phyloP scores from a whole-genome alignment of 2,888 invertebrate genomes.

The Magallana nippona region DNA sequence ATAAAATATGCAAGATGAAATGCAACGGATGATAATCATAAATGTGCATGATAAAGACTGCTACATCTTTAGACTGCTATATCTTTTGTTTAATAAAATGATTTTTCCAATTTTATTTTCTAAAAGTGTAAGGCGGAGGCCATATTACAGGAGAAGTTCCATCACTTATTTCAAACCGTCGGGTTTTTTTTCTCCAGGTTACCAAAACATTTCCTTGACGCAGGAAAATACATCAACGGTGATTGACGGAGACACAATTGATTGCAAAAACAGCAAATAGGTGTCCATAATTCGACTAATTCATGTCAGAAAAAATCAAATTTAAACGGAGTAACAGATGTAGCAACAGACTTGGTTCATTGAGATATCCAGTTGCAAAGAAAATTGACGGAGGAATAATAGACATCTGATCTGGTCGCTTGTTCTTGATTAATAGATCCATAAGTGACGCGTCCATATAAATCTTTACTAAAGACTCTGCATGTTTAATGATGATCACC shows the following conservation, averaged over 20 bases:
- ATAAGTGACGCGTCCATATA: not conserved
- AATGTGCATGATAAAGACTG: too few species aligned
- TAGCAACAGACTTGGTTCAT: not conserved
- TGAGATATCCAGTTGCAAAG: conserved; percentile 18
- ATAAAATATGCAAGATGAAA: too few species aligned
- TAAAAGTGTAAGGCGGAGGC: too few species aligned
- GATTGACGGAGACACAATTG: conserved; percentile 5
- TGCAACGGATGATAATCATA: too few species aligned
- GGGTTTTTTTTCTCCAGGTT: too few species aligned
- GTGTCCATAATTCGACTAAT: conserved; percentile 6
- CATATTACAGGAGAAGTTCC: too few species aligned
- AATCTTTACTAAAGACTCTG: conserved; percentile 26
- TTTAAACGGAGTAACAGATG: conserved; percentile 18
- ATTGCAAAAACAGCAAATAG: not conserved
- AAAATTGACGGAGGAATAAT: not conserved
- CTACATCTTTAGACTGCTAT: too few species aligned
- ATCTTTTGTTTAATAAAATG: too few species aligned
- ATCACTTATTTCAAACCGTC: too few species aligned
- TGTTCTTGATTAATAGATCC: conserved; percentile 23
- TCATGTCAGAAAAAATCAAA: not conserved
- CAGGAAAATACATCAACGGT: not conserved
- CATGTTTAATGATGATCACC: conserved; percentile 7
- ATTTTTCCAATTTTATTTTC: too few species aligned
- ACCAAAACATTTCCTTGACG: not conserved
- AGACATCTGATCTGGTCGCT: not conserved